Evolutionary conservation across 1,140 invertebrate species (phyloP).

Genomic region (Pogonomyrmex californicus): DNA sequence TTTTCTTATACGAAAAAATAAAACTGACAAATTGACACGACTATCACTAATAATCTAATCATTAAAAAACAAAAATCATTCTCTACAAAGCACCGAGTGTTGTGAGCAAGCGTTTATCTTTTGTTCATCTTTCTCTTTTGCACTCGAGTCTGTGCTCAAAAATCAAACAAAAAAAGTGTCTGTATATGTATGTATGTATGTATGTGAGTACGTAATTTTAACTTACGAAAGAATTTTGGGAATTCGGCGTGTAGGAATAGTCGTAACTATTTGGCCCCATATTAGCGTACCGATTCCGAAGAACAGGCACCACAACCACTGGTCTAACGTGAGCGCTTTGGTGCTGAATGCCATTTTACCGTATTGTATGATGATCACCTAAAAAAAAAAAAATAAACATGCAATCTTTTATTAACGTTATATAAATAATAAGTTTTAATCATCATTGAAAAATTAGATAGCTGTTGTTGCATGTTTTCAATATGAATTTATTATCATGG

Average conservation of each 20-base stretch:
- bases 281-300: conserved; percentile 98
- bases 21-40: not conserved
- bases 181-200: not conserved
- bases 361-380: conserved; percentile 99
- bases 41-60: conserved; percentile 2
- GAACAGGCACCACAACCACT: conserved; percentile 99
- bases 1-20: not conserved
- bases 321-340: conserved; percentile 94
- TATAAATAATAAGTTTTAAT: not conserved
- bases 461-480: not conserved
- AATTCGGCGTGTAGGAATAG: conserved; percentile 97
- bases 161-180: conserved; percentile 44
- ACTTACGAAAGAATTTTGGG: conserved; percentile 97
- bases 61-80: not conserved
- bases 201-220: conserved; percentile 70
- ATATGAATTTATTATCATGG: conserved; percentile 18
- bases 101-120: not conserved
- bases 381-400: conserved; percentile 76
- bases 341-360: conserved; percentile 99
- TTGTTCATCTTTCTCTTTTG: conserved; percentile 27
- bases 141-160: conserved; percentile 52
- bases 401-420: conserved; percentile 11
- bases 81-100: not conserved
- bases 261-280: conserved; percentile 99
- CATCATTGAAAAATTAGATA: not conserved